A percentile compares a stretch with the other conserved stretches of the same genome.
phyloP scores from a whole-genome alignment of 2,888 invertebrate genomes.

The Holacanthella duospinosa region DNA sequence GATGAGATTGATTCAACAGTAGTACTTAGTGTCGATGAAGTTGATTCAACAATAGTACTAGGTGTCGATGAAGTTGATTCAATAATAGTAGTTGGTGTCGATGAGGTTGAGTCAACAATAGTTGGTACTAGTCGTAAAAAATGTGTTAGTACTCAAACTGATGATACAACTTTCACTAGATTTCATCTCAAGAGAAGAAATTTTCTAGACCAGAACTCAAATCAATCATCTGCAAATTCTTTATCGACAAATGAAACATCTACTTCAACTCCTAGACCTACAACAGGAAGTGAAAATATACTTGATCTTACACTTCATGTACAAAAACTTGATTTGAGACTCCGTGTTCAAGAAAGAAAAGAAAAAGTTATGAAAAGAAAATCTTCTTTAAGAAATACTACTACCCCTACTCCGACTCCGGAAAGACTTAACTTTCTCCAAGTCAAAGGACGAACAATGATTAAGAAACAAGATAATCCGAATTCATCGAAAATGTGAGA shows the following conservation, averaged over 20 bases:
- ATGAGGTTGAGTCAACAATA: too few species aligned
- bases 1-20: neutral
- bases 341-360: neutral
- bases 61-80: neutral
- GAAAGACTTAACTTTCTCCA: neutral
- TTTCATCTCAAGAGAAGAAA: neutral
- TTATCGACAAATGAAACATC: neutral
- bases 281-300: neutral
- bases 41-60: too few species aligned
- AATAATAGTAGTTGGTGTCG: neutral
- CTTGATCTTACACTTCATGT: neutral
- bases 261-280: neutral
- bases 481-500: too few species aligned
- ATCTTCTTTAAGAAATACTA: neutral
- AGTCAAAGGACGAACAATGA: too few species aligned
- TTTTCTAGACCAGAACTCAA: neutral
- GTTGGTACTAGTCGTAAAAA: too few species aligned
- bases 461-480: too few species aligned
- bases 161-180: neutral
- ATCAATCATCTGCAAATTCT: neutral
- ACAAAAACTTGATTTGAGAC: neutral
- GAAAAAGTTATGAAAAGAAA: too few species aligned
- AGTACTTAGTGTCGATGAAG: neutral
- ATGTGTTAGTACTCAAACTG: neutral
- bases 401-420: neutral